Percentiles rank a stretch among this genome's conserved stretches.
Conservation (phyloP, 2,113 vertebrate species). For the Helogale parvula region DNA sequence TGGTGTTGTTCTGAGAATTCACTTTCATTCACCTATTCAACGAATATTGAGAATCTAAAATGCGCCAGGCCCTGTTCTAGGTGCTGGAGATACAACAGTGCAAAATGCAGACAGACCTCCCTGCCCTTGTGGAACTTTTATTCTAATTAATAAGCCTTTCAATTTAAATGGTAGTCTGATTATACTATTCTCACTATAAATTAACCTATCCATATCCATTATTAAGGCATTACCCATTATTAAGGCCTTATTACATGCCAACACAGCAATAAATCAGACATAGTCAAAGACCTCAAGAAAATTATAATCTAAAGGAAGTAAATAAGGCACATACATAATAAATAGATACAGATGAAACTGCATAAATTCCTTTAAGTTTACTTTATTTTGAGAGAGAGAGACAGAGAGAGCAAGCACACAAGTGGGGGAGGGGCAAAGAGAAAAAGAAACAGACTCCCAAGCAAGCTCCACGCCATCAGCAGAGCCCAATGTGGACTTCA, state of each 20-base stretch:
- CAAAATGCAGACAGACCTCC: neutral
- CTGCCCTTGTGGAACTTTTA: neutral
- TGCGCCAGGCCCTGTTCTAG: neutral
- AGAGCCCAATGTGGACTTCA: too few species aligned
- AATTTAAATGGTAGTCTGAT: neutral
- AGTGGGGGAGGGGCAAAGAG: too few species aligned
- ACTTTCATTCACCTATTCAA: conserved; percentile 22
- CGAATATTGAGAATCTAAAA: neutral
- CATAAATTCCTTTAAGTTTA: neutral
- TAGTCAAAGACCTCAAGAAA: neutral
- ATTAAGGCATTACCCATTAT: neutral
- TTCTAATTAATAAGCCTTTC: conserved; percentile 3
- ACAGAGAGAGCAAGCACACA: too few species aligned
- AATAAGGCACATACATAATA: neutral
- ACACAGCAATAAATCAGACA: neutral
- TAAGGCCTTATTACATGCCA: neutral
- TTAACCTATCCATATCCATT: neutral
- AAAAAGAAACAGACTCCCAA: too few species aligned
- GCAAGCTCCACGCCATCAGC: too few species aligned
- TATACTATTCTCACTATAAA: neutral
- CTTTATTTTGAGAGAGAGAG: too few species aligned
- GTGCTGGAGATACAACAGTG: neutral
- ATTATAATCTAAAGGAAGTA: neutral
- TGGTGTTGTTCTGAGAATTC: neutral
- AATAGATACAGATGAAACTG: neutral